Base-by-base conservation (phyloP, 2,113 vertebrate genomes). In the Ammodytes marinus region DNA sequence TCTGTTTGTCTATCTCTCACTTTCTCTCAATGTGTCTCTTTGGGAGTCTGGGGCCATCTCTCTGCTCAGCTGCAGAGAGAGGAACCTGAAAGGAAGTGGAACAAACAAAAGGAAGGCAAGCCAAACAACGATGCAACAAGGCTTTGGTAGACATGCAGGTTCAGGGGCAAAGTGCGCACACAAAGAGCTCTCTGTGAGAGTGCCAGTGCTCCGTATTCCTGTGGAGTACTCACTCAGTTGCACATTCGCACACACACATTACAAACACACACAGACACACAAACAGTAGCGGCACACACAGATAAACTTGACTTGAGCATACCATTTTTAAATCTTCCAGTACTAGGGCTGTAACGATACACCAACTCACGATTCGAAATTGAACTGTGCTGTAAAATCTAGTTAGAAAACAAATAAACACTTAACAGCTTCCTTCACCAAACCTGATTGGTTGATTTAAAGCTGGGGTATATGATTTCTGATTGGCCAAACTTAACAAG, bases 131-230 rank as follows among this genome's bases (percentile, higher is more conserved):
- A 71, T 74, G 72, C 85, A 90, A 82, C 42, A 9, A 85, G 83
- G 77, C 83, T 89, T 88, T 74, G 76, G 80, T 79, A 72, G 88
- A 83, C 84, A 75, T 68, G 75, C 88, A 68, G 74, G 90, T 86
- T 92, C 74, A 82, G 80, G 77, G 83, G 85, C 86, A 82, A 76
- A 60, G 74, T 79, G 83, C 49, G 35, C 75, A 55, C 80, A 95
- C 91, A 95, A 93, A 94, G 92, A 84, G 77, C 69, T 79, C 92
- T 92, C 89, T 95, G 93, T 95, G 78, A 84, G 82, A 58, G 55
- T 55, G 67, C 37, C 39, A 54, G 77, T 79, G 79, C 86, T 94
- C 90, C 84, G 85, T 94, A 95, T 94, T 94, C 93, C 87, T 87
- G 81, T 19, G 74, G 92, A 88, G 91, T 94, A 71, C 89, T 79